These are phyloP conservation scores for Tetrax tetrax DNA, from an alignment of 2,113 vertebrate genomes.

Conservation along the genomic window DNA sequence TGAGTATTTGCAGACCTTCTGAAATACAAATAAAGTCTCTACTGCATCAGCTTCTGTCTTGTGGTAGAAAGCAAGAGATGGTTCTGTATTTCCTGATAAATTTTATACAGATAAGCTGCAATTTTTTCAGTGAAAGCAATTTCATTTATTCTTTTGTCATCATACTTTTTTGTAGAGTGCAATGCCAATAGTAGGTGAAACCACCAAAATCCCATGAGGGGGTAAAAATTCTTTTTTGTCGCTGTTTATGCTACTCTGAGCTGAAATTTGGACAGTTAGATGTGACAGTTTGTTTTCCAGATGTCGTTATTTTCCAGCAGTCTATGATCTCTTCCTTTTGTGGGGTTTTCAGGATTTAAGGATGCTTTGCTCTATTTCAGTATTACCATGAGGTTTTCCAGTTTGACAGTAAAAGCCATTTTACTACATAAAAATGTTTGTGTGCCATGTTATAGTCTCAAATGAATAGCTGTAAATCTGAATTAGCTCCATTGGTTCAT, in stretches of 20 bases:
- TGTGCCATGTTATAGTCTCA: background rate
- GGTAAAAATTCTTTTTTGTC: rapidly evolving
- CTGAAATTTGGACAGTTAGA: background rate
- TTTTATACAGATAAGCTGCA: background rate
- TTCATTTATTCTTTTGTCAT: background rate
- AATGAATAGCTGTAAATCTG: background rate
- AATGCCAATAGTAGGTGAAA: background rate
- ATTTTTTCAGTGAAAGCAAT: background rate
- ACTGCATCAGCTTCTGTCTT: background rate
- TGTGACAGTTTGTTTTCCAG: background rate
- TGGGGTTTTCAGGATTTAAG: background rate
- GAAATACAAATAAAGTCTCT: background rate
- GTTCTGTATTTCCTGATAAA: background rate
- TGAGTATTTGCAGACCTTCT: background rate
- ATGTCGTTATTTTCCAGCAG: background rate
- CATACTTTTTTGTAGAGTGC: background rate
- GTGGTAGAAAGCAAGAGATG: background rate
- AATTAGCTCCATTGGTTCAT: background rate
- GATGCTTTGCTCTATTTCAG: background rate
- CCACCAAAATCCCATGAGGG: background rate
- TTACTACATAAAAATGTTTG: background rate
- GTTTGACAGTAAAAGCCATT: background rate
- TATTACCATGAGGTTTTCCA: background rate
- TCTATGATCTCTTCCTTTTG: background rate
- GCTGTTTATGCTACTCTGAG: background rate